These are phyloP conservation scores for Poecile atricapillus DNA, from an alignment of 2,113 vertebrate genomes.

Conservation along the genomic window DNA sequence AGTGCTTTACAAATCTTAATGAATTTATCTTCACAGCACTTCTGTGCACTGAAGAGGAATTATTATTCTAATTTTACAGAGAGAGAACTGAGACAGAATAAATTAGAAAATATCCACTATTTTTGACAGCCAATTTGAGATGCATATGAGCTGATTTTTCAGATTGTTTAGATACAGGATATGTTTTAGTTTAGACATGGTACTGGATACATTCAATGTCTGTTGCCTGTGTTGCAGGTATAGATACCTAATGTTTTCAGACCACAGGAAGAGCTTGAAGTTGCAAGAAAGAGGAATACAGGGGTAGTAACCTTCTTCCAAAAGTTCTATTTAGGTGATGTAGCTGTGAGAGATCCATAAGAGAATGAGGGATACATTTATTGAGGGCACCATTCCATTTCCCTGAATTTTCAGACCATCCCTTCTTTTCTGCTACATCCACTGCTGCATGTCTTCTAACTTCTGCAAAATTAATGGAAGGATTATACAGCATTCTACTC, in stretches of 20 bases:
- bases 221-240: not conserved
- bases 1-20: not conserved
- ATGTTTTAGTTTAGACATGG: not conserved
- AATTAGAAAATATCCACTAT: not conserved
- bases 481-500: not conserved
- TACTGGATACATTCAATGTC: not conserved
- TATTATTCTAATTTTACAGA: conserved; percentile 20
- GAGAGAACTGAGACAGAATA: not conserved
- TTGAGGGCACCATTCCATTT: not conserved
- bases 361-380: not conserved
- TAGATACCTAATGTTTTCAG: not conserved
- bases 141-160: not conserved
- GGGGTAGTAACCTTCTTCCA: not conserved
- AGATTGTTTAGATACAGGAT: not conserved
- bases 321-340: not conserved
- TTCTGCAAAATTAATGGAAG: not conserved
- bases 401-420: not conserved
- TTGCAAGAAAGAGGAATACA: not conserved
- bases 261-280: not conserved
- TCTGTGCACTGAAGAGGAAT: not conserved
- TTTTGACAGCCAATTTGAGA: not conserved
- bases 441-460: not conserved
- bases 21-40: conserved; percentile 8
- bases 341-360: not conserved
- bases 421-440: not conserved